Conservation (phyloP, 2,888 invertebrate genomes). For the Norana najaformis region DNA sequence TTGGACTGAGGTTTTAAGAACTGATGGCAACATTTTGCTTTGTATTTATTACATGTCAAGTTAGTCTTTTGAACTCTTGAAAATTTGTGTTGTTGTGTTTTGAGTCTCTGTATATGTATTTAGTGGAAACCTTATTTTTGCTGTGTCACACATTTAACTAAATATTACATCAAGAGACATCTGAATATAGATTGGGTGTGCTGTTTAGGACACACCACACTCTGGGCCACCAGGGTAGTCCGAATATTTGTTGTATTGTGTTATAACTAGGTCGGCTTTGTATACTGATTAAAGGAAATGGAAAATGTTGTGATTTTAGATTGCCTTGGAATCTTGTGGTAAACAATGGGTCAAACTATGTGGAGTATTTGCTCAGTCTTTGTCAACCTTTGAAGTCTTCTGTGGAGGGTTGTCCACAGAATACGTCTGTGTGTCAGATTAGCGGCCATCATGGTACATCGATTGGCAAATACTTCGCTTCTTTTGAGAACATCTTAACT, state of each 20-base stretch:
- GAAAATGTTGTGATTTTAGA: neutral
- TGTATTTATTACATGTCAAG: too few relatives aligned
- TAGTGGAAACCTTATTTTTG: too few relatives aligned
- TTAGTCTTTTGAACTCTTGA: too few relatives aligned
- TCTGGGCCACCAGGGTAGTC: too few relatives aligned
- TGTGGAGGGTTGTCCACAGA: conserved; percentile 1
- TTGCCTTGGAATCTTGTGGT: conserved; percentile 2
- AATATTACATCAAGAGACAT: too few relatives aligned
- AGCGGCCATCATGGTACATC: neutral
- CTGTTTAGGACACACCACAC: too few relatives aligned
- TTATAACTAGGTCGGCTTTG: neutral
- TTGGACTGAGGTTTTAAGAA: too few relatives aligned
- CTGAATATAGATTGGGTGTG: too few relatives aligned
- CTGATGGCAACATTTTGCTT: too few relatives aligned
- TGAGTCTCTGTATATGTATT: too few relatives aligned
- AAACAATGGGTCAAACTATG: conserved; percentile 16
- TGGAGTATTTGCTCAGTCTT: neutral
- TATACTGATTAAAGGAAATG: neutral
- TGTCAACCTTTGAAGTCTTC: conserved; percentile 23
- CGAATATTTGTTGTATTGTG: neutral
- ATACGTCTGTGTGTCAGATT: conserved; percentile 22
- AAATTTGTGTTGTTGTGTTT: too few relatives aligned
- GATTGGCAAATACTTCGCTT: neutral
- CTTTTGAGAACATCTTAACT: neutral
- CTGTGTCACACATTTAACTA: too few relatives aligned